Conservation (phyloP, 2,113 vertebrate genomes). For the Dasypus novemcinctus region DNA sequence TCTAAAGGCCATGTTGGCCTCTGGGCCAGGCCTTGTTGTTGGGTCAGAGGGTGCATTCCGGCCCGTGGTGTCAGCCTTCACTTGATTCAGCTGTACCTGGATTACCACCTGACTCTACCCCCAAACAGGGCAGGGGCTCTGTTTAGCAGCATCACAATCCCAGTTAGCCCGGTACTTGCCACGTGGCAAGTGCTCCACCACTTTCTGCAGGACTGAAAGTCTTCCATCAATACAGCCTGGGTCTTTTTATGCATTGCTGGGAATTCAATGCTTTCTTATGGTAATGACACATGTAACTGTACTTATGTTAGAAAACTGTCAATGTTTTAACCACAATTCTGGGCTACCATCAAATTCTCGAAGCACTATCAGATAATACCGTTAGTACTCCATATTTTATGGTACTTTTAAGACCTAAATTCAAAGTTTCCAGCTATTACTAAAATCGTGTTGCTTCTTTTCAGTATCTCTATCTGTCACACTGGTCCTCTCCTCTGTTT, state of each 20-base stretch:
- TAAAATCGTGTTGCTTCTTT: not conserved
- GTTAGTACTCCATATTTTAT: not conserved
- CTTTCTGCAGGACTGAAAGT: not conserved
- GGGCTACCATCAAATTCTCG: not conserved
- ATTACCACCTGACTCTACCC: not conserved
- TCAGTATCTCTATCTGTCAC: not conserved
- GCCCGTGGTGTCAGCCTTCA: not conserved
- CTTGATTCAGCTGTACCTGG: not conserved
- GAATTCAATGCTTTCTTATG: not conserved
- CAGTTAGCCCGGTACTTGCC: not conserved
- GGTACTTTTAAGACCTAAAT: not conserved
- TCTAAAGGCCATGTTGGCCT: not conserved
- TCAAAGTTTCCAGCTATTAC: not conserved
- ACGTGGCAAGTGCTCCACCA: not conserved
- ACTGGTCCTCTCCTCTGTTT: not conserved
- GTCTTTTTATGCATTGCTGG: not conserved
- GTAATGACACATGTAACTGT: too few relatives aligned
- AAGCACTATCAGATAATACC: not conserved
- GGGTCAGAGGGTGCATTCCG: not conserved
- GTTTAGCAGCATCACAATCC: not conserved
- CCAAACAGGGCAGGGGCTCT: not conserved
- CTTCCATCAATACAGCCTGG: not conserved
- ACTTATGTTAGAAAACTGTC: not conserved
- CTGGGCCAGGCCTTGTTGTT: not conserved
- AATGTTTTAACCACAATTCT: not conserved